A percentile compares a stretch with the other conserved stretches of the same genome.
phyloP scores from a whole-genome alignment of 2,888 invertebrate species.

The Boloria euphrosyne region DNA sequence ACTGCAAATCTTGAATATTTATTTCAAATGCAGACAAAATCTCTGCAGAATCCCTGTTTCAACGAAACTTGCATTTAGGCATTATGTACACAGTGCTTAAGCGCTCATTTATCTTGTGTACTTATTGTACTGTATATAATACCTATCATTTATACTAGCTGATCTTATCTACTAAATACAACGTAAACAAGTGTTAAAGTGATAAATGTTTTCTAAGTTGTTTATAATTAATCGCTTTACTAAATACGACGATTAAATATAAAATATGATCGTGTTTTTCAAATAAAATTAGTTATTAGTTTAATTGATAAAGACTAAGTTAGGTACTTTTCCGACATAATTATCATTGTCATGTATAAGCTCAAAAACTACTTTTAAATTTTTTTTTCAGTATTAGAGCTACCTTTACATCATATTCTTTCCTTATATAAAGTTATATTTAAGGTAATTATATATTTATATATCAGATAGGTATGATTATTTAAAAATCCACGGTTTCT shows the following conservation, averaged over 20 bases:
- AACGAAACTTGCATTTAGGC: slow-evolving; percentile 65
- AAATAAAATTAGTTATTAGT: too few species aligned
- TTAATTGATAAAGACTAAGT: too few species aligned
- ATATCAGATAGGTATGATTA: slow-evolving; percentile 6
- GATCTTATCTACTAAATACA: slow-evolving; percentile 16
- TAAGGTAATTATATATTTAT: slow-evolving; percentile 1
- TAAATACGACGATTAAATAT: too few species aligned
- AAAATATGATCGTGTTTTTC: too few species aligned
- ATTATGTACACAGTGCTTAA: slow-evolving; percentile 50
- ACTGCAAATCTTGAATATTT: slow-evolving; percentile 72
- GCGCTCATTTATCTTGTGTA: slow-evolving; percentile 40
- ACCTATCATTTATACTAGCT: slow-evolving; percentile 16
- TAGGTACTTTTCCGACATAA: too few species aligned
- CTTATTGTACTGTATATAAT: slow-evolving; percentile 20
- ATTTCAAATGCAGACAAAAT: slow-evolving; percentile 69
- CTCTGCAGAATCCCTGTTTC: slow-evolving; percentile 63
- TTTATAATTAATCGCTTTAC: too few species aligned
- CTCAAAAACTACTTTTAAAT: too few species aligned
- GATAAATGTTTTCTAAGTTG: slow-evolving; percentile 5
- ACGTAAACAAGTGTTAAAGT: slow-evolving; percentile 12
- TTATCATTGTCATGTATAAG: too few species aligned
- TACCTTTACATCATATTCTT: too few species aligned
- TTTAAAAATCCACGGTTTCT: slow-evolving; percentile 29
- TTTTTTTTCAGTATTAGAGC: too few species aligned
- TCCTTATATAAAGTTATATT: too few species aligned